Conservation (phyloP, 2,113 vertebrate species). For the Callithrix jacchus region DNA sequence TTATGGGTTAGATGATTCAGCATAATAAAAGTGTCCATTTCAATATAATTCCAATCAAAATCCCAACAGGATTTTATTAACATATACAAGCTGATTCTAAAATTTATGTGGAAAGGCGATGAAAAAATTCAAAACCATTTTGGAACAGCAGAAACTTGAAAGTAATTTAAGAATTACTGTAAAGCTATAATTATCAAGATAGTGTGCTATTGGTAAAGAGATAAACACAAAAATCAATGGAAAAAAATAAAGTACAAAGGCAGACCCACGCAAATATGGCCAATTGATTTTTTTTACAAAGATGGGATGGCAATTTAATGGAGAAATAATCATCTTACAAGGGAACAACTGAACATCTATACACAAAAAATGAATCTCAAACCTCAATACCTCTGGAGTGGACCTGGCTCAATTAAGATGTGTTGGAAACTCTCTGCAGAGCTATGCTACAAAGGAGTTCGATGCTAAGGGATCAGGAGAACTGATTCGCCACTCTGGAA, state of each 20-base stretch:
- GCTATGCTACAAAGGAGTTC: neutral
- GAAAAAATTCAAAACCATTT: neutral
- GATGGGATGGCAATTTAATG: neutral
- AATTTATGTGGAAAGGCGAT: neutral
- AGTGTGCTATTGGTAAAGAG: neutral
- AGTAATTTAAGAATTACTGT: conserved; percentile 9
- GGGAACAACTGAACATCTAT: neutral
- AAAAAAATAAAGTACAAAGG: neutral
- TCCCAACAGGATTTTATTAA: neutral
- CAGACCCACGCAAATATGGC: neutral
- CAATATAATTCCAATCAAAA: conserved; percentile 43
- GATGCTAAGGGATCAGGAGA: conserved; percentile 4
- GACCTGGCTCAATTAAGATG: neutral
- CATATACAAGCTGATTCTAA: neutral
- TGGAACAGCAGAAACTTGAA: neutral
- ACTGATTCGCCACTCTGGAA: neutral
- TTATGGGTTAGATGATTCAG: conserved; percentile 12
- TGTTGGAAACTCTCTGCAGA: neutral
- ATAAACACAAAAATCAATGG: neutral
- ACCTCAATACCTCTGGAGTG: neutral
- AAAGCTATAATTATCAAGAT: neutral
- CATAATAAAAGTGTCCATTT: conserved; percentile 3
- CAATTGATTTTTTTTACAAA: neutral
- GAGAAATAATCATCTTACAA: neutral
- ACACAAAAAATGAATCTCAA: neutral